These are phyloP conservation scores for Diploptera punctata DNA, from an alignment of 2,888 invertebrate species.

Conservation along the genomic window DNA sequence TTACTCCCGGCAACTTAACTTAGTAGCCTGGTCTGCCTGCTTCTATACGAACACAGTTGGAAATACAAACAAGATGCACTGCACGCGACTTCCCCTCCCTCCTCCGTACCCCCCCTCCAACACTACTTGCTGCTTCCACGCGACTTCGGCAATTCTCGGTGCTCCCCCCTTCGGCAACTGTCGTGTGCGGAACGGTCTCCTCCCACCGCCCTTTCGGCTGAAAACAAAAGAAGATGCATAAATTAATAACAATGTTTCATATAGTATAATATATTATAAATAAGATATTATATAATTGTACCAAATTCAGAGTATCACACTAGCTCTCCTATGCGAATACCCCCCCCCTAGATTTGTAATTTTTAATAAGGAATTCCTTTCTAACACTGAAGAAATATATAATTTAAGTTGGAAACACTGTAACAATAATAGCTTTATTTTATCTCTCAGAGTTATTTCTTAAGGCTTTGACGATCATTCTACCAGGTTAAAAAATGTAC, in stretches of 20 bases:
- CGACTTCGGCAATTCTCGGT: slow-evolving; percentile 35
- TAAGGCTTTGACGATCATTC: too few species aligned
- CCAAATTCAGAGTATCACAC: too few species aligned
- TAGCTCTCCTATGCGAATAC: too few species aligned
- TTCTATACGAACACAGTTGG: slow-evolving; percentile 32
- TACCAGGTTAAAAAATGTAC: too few species aligned
- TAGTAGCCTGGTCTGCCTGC: slow-evolving; percentile 15
- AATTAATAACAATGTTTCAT: background rate
- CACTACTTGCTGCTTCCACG: slow-evolving; percentile 22
- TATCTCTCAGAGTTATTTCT: too few species aligned
- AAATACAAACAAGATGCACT: slow-evolving; percentile 38
- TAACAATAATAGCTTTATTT: too few species aligned
- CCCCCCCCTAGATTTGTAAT: too few species aligned
- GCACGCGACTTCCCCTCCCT: slow-evolving; percentile 24
- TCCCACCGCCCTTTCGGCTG: slow-evolving; percentile 6
- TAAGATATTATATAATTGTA: too few species aligned
- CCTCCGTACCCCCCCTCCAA: slow-evolving; percentile 20
- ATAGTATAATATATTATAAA: too few species aligned
- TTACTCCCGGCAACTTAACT: slow-evolving; percentile 24
- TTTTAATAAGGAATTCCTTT: too few species aligned
- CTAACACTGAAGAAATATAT: too few species aligned
- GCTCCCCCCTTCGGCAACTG: slow-evolving; percentile 25
- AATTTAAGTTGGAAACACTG: too few species aligned
- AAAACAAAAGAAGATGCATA: slow-evolving; percentile 20
- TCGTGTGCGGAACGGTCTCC: slow-evolving; percentile 26